These are phyloP conservation scores for Eospalax fontanierii DNA, from an alignment of 2,797 vertebrate genomes.

Conservation along the genomic window DNA sequence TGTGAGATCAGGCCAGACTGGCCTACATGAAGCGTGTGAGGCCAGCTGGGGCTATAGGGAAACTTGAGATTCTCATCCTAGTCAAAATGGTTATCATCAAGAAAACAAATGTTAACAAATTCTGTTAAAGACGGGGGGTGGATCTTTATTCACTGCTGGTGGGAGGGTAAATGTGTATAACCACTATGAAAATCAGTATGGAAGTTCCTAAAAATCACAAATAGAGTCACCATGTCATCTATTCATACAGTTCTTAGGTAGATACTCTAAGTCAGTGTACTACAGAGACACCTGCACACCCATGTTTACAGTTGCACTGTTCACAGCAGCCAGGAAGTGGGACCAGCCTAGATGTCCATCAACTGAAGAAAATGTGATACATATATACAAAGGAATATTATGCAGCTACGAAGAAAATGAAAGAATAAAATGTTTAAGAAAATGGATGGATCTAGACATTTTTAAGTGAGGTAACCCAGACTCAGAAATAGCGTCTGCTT, in stretches of 20 bases:
- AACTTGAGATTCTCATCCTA: neutral
- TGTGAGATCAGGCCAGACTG: no score
- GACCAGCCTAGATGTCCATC: neutral
- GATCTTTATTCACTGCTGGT: neutral
- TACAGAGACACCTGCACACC: neutral
- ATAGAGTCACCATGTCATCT: neutral
- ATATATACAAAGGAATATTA: neutral
- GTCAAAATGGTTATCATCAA: neutral
- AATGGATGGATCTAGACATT: neutral
- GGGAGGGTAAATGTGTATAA: neutral
- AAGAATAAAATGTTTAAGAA: neutral
- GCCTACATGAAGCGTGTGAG: no score
- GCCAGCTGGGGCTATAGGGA: no score
- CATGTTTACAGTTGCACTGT: neutral
- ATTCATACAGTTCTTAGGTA: neutral
- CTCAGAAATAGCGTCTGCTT: neutral
- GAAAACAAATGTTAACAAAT: neutral
- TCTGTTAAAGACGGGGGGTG: neutral
- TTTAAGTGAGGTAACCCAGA: neutral
- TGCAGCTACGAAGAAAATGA: neutral
- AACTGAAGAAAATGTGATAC: neutral
- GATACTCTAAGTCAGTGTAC: neutral
- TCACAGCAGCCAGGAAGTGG: neutral
- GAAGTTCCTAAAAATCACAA: neutral
- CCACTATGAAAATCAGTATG: neutral